Conservation (phyloP, 2,888 invertebrate species). For the Andrena camellia region DNA sequence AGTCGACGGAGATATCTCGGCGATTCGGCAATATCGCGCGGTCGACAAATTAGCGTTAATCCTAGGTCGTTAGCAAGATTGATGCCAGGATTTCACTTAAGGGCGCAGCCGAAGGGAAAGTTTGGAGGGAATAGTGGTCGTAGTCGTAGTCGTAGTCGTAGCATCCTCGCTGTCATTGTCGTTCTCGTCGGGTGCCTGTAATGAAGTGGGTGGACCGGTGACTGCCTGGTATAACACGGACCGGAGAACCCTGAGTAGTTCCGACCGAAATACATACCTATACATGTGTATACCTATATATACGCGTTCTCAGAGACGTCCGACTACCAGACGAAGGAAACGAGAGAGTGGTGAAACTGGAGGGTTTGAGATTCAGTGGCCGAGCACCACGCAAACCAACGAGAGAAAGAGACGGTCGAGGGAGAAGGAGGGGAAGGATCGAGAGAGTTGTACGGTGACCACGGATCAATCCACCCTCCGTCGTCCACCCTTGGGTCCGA, state of each 20-base stretch:
- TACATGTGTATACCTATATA: too few species aligned
- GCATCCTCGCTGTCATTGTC: constrained; percentile 60
- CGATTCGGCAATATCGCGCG: constrained; percentile 83
- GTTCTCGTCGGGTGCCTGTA: constrained; percentile 73
- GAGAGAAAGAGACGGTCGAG: constrained; percentile 10
- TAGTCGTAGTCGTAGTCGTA: constrained; percentile 31
- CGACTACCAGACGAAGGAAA: constrained; percentile 24
- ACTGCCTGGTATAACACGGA: constrained; percentile 59
- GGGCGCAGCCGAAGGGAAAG: constrained; percentile 67
- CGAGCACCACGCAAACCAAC: constrained; percentile 38
- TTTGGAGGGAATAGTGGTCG: constrained; percentile 52
- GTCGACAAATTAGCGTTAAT: constrained; percentile 84
- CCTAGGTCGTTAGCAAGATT: constrained; percentile 83
- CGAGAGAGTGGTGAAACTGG: constrained; percentile 32
- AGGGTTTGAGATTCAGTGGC: constrained; percentile 31
- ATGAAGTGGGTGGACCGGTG: constrained; percentile 82
- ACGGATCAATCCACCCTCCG: constrained; percentile 81
- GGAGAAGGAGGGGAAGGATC: constrained; percentile 19
- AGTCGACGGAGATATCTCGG: constrained; percentile 76
- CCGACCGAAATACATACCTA: constrained; percentile 26
- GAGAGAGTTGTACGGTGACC: constrained; percentile 69
- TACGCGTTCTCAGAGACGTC: constrained; percentile 24
- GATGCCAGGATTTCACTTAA: constrained; percentile 83
- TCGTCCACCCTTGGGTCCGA: constrained; percentile 63
- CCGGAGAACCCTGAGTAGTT: constrained; percentile 26